Evolutionary conservation across 2,113 vertebrate genomes (phyloP), one percentile per base, ranked within the genome.

Genomic region (Lethenteron camtschaticum): DNA sequence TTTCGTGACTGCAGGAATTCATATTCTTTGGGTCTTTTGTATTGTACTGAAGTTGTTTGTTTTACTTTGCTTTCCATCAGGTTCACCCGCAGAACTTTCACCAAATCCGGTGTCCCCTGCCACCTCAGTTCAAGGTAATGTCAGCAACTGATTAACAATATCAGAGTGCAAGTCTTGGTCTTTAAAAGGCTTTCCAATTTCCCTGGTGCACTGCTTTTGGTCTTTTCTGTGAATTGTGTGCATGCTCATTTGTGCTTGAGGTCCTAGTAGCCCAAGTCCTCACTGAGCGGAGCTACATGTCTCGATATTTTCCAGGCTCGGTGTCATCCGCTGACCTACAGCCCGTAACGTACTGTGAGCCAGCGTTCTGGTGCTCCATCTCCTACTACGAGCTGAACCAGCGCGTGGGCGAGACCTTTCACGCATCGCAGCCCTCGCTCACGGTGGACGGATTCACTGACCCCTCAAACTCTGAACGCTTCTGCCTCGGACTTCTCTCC

Each of bases 311-410:
- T 41, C 41, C 41, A 41, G 41, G 41, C 41, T 41, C 41, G 41
- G 41, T 41, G 41, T 41, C 41, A 41, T 41, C 41, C 63, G 7
- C 75, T 95, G 92, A 96, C 77, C 82, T 97, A 72, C 92, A 97
- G 74, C 92, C 90, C 1, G 91, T 97, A 72, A 95, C 90, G 73
- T 97, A 97, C 75, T 95, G 88, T 1, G 91, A 97, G 75, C 94
- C 94, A 70, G 91, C 90, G 0, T 97, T 97, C 80, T 96, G 94
- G 94, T 96, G 91, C 79, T 96, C 91, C 18, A 97, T 97, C 86
- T 89, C 90, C 1, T 96, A 96, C 80, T 97, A 96, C 9, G 94
- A 97, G 79, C 78, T 97, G 68, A 97, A 97, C 80, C 94, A 97
- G 78, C 86, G 94, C 72, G 91, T 96, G 41, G 94, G 91, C 69